These are phyloP conservation scores for Onychostruthus taczanowskii DNA, from an alignment of 2,113 vertebrate species.

Conservation along the genomic window DNA sequence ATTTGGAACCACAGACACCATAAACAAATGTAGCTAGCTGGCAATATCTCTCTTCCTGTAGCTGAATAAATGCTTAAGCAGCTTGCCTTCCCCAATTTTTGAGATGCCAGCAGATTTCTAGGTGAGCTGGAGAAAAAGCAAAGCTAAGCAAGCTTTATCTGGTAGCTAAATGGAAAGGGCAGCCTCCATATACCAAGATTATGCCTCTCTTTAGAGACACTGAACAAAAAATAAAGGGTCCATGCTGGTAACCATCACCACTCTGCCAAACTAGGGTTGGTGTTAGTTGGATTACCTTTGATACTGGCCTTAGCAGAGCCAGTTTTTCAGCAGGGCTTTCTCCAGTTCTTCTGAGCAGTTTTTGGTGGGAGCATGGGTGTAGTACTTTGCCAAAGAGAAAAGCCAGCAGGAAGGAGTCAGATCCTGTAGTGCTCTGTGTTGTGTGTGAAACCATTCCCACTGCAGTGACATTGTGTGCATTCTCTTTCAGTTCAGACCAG, in stretches of 20 bases:
- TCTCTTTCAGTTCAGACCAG: conserved; percentile 73
- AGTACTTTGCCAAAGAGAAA: background rate
- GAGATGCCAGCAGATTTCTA: background rate
- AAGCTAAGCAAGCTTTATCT: background rate
- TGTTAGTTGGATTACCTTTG: background rate
- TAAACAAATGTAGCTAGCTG: background rate
- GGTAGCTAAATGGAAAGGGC: background rate
- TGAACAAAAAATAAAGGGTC: background rate
- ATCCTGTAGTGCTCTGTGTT: background rate
- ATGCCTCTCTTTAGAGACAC: background rate
- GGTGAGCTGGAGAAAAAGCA: background rate
- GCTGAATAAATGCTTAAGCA: background rate
- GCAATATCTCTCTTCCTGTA: background rate
- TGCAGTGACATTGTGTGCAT: background rate
- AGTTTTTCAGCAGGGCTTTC: background rate
- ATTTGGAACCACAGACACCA: background rate
- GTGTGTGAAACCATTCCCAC: background rate
- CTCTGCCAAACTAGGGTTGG: background rate
- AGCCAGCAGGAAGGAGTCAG: background rate
- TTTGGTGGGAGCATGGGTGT: background rate
- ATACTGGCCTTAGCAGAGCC: background rate
- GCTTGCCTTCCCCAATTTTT: background rate
- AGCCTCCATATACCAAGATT: background rate
- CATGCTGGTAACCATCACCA: background rate
- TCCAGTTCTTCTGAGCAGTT: background rate